Base-by-base conservation (phyloP, 2,113 vertebrate species). In the Octodon degus region DNA sequence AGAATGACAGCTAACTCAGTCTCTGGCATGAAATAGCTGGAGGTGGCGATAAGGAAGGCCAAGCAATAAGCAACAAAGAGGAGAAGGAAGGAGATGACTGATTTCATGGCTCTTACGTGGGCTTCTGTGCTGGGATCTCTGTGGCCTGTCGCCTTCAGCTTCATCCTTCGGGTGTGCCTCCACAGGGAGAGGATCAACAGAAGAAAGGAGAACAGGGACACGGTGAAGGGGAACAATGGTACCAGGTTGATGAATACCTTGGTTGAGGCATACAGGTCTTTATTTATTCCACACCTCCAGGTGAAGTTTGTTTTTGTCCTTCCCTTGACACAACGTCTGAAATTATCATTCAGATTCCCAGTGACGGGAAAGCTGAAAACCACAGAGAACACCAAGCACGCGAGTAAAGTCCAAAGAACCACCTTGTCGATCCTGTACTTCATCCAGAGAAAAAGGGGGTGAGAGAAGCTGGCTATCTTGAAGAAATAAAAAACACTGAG, bases 401-500 rank as follows among this genome's bases (percentile, higher is more conserved):
- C 83, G 43, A 93, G 74, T 2, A 98, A 96, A 30, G 95, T 60
- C 93, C 68, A 62, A 27, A 67, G 90, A 72, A 97, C 47, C 19
- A 40, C 5, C 7, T 14, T 94, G 70, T 97, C 94, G 50, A 98
- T 96, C 89, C 91, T 97, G 91, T 86, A 63, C 84, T 97, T 98
- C 82, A 98, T 67, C 93, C 95, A 97, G 84, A 98, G 94, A 55
- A 98, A 98, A 32, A 98, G 79, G 0, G 93, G 91, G 25, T 98
- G 97, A 68, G 68, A 96, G 70, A 97, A 98, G 74, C 86, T 96
- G 3, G 96, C 95, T 68, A 98, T 97, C 85, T 97, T 98, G 81
- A 98, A 65, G 94, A 97, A 97, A 90, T 97, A 98, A 94, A 97
- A 98, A 53, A 96, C 34, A 60, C 97, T 97, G 62, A 98, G 97